A percentile compares a stretch with the other conserved stretches of the same genome.
Conservation (phyloP, 2,113 vertebrate species). For the Hemicordylus capensis region DNA sequence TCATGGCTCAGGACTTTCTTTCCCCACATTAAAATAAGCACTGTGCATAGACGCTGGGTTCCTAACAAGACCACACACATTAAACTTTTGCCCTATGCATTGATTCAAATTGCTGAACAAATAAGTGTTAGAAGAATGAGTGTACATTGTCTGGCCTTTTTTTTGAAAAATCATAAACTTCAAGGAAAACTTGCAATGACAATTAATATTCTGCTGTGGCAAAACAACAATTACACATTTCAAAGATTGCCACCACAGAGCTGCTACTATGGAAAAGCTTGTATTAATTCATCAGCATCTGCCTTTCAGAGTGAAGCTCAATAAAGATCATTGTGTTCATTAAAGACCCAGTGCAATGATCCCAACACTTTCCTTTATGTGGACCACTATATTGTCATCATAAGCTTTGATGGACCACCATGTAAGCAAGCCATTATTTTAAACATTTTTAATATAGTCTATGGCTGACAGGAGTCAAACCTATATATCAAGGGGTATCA, state of each 20-base stretch:
- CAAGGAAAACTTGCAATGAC: not conserved
- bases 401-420: no score
- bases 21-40: slow-evolving; percentile 3
- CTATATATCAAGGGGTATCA: no score
- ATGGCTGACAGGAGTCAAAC: no score
- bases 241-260: not conserved
- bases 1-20: not conserved
- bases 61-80: slow-evolving; percentile 10
- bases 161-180: not conserved
- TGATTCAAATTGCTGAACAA: not conserved
- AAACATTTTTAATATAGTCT: no score
- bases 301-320: slow-evolving; percentile 8
- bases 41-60: not conserved
- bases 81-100: not conserved
- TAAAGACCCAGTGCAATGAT: no score
- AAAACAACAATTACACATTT: not conserved
- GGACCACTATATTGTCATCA: no score
- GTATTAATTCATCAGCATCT: slow-evolving; percentile 2
- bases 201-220: not conserved
- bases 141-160: not conserved
- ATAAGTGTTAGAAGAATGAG: not conserved
- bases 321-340: not conserved
- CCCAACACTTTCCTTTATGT: no score
- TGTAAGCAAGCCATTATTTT: no score
- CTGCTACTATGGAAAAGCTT: not conserved